phyloP scores from a whole-genome alignment of 1,140 invertebrate genomes.

The Eurosta solidaginis region DNA sequence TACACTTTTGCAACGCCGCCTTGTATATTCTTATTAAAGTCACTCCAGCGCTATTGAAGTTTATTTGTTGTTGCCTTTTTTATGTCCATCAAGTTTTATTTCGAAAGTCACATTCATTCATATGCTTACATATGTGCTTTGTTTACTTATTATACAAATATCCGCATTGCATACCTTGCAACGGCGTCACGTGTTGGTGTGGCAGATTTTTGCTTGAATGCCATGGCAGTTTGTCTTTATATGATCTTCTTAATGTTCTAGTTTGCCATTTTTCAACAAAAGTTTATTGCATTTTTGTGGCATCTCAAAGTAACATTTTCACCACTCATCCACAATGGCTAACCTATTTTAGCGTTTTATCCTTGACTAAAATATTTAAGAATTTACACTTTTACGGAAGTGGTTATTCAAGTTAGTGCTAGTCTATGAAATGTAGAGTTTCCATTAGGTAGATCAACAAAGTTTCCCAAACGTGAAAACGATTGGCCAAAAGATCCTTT shows the following conservation, averaged over 20 bases:
- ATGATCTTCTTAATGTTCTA: background rate
- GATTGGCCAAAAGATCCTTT: too few relatives aligned
- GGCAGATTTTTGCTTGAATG: background rate
- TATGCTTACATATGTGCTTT: background rate
- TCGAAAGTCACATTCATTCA: background rate
- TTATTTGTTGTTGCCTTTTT: background rate
- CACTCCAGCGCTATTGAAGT: background rate
- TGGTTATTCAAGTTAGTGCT: background rate
- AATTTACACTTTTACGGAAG: slow-evolving; percentile 8
- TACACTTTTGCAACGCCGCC: slow-evolving; percentile 11
- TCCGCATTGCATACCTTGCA: background rate
- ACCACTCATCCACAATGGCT: background rate
- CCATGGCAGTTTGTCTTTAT: background rate
- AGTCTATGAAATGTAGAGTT: background rate
- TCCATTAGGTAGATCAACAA: too few relatives aligned
- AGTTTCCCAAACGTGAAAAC: too few relatives aligned
- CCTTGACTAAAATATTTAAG: background rate
- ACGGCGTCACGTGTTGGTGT: background rate
- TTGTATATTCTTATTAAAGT: slow-evolving; percentile 17
- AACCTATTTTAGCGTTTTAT: background rate
- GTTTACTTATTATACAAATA: background rate
- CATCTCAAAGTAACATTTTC: slow-evolving; percentile 3
- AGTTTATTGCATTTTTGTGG: slow-evolving; percentile 27
- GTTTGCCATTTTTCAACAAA: background rate
- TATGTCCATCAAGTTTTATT: background rate